These are phyloP conservation scores for Protobothrops mucrosquamatus DNA, from an alignment of 2,113 vertebrate species.

Conservation along the genomic window DNA sequence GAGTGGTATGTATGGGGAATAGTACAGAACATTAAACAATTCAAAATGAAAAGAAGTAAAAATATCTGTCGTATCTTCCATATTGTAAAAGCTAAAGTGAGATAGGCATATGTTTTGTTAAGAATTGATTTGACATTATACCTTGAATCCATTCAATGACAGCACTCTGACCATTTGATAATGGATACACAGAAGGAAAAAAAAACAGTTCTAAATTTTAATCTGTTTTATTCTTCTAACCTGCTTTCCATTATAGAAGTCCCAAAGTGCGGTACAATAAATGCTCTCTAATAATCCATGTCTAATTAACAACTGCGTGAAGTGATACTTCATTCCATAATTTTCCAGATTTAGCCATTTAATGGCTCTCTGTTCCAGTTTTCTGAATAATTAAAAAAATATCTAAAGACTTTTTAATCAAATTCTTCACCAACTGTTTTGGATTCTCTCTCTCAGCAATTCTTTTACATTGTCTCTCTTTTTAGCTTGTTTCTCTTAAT, in stretches of 20 bases:
- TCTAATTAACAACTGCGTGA: background rate
- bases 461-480: background rate
- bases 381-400: background rate
- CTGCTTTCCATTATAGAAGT: background rate
- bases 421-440: background rate
- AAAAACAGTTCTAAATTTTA: background rate
- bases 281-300: background rate
- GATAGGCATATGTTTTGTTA: background rate
- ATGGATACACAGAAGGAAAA: background rate
- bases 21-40: background rate
- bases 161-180: background rate
- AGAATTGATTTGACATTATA: background rate
- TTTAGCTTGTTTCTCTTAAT: background rate
- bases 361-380: background rate
- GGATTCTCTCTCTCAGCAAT: background rate
- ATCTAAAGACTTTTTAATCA: background rate
- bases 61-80: background rate
- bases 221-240: background rate
- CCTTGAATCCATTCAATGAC: background rate
- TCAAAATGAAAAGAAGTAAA: background rate
- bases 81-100: background rate
- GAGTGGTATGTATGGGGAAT: background rate
- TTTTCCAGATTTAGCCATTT: background rate
- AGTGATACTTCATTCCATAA: background rate
- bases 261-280: background rate